Base-by-base conservation (phyloP, 2,797 vertebrate genomes). In the Lophotriccus pileatus region DNA sequence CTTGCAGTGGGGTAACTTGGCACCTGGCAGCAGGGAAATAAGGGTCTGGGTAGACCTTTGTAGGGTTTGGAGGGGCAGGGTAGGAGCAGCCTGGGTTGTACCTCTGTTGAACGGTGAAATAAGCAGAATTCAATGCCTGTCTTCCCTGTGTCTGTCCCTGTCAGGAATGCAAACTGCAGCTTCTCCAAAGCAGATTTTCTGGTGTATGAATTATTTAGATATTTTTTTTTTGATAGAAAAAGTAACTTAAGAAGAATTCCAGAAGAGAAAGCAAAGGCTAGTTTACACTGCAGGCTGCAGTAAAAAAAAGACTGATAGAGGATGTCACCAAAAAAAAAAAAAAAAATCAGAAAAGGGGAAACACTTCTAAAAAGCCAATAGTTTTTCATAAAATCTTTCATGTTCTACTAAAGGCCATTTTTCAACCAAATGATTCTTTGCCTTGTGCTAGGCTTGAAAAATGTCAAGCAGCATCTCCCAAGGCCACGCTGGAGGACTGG, bases 371-470 rank as follows among this genome's bases (percentile, higher is more conserved):
- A 95, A 90, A 95, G 80, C 88, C 85, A 58, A 43, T 86, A 90
- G 93, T 68, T 95, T 95, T 93, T 90, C 67, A 85, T 87, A 87
- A 94, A 84, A 82, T 44, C 84, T 96, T 87, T 82, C 74, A 55
- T 67, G 43, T 92, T 92, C 63, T 87, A 15, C 50, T 82, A 69
- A 76, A 49, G 84, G 78, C 78, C 44, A 73, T 96, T 94, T 93
- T 89, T 96, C 94, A 96, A 78, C 69, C 66, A 93, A 90, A 86
- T 64, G 16, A 75, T 90, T 94, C 69, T 81, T 94, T 62, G 77
- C 46, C 62, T 90, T 81, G 58, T 84, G 80, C 73, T 72, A 46
- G 70, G 69, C 62, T 88, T 95, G 76, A 93, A 84, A 91, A 95
- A 96, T 75, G 46, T 74, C 81, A 78, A 78, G 77, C 21, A 75